Base-by-base conservation (phyloP, 2,113 vertebrate genomes). In the Cettia cetti region DNA sequence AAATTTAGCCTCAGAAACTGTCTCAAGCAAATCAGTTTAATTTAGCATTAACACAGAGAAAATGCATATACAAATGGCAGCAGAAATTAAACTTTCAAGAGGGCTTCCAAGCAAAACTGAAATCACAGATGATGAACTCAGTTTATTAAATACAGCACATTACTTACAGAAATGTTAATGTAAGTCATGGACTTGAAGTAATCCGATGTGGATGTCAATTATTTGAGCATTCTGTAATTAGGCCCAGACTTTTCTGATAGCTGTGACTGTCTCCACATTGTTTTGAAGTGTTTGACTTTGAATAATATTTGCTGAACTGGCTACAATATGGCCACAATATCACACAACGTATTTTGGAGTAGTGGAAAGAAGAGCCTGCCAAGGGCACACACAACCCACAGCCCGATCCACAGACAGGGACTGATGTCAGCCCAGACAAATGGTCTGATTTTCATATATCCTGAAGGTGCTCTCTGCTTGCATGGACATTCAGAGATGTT, bases 241-340 rank as follows among this genome's bases (percentile, higher is more conserved):
- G 91, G 75, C 37, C 31, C 47, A 70, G 59, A 21, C 39, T 63
- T n/a, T 80, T 75, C 56, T 78, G 30, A 33, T 45, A 68, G 16
- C 45, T 0, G 1, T 63, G 44, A 22, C 37, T 60, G 16, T 50
- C 35, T 66, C 27, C 33, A 30, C 6, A 3, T 75, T 56, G 19
- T 56, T 84, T 76, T 63, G 26, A 76, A 66, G 57, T 69, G 20
- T 54, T 65, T 90, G 63, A 69, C 66, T 53, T 72, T 64, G 33
- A 59, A 18, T 31, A 44, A 9, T 28, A 23, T 52, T 82, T 71
- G 65, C 61, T 86, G 61, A 69, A 21, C 52, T 59, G 28, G 70
- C 24, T 57, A 13, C 0, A 40, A 40, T 40, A 40, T 40, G 3
- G 12, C n/a, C n/a, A 9, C n/a, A 28, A 1, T 18, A 9, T 26